Conservation (phyloP, 2,113 vertebrate genomes). For the Oenanthe melanoleuca region DNA sequence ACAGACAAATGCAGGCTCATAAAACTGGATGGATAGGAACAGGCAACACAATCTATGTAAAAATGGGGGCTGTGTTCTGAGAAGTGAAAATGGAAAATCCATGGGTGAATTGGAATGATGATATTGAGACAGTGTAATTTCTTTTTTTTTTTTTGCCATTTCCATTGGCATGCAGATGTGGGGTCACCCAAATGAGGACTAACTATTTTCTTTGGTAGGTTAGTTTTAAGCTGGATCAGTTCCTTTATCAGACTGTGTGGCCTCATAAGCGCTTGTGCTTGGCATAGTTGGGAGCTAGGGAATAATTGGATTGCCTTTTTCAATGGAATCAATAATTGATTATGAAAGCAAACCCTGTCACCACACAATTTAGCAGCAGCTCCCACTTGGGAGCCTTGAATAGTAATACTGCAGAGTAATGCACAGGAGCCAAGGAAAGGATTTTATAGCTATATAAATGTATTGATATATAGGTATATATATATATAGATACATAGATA, state of each 20-base stretch:
- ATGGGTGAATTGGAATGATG: neutral
- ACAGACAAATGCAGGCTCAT: neutral
- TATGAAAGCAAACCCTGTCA: slow-evolving; percentile 31
- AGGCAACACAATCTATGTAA: neutral
- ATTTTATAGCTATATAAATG: neutral
- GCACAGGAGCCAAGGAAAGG: neutral
- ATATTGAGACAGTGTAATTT: neutral
- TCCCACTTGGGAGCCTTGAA: slow-evolving; percentile 1
- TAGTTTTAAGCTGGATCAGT: slow-evolving; percentile 8
- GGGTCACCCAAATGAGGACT: neutral
- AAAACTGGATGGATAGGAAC: neutral
- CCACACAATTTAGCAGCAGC: neutral
- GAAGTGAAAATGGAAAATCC: neutral
- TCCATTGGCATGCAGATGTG: neutral
- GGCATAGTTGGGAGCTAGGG: neutral
- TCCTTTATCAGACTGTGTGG: neutral
- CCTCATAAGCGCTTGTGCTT: neutral
- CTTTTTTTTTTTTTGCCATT: neutral
- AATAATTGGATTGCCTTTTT: slow-evolving; percentile 43
- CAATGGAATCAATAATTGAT: slow-evolving; percentile 28
- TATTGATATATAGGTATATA: neutral
- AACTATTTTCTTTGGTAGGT: neutral
- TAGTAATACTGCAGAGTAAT: neutral
- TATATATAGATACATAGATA: neutral
- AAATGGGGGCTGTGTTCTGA: neutral